Percentiles rank a stretch among this genome's conserved stretches.
phyloP scores from a whole-genome alignment of 2,888 invertebrate genomes.

The Rhagophthalmus giganteus region DNA sequence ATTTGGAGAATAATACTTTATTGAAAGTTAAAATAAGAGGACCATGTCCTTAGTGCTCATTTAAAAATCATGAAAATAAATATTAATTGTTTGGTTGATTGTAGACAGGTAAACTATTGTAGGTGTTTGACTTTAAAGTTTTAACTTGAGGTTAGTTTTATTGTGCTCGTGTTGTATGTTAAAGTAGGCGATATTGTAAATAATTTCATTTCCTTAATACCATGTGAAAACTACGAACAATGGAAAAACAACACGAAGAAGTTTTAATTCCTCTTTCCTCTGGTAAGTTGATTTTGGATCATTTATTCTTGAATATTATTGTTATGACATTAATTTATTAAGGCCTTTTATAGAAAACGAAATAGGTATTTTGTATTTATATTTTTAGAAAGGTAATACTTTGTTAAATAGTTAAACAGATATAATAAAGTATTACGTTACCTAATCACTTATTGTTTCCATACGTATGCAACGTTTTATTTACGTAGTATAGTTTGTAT shows the following conservation, averaged over 20 bases:
- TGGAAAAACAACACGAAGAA: conserved; percentile 47
- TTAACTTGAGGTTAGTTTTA: conserved; percentile 19
- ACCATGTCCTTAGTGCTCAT: conserved; percentile 7
- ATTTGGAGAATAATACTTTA: not conserved
- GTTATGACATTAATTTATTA: too few species aligned
- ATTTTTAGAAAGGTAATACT: too few species aligned
- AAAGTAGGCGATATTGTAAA: conserved; percentile 13
- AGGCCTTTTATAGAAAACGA: too few species aligned
- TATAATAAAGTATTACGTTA: too few species aligned
- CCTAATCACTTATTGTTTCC: too few species aligned
- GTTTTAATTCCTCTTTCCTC: conserved; percentile 49
- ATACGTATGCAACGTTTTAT: too few species aligned
- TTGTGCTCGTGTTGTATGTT: conserved; percentile 19
- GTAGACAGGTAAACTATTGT: conserved; percentile 23
- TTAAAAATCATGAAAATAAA: conserved; percentile 8
- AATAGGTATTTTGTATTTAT: too few species aligned
- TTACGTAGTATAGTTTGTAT: too few species aligned
- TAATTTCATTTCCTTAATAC: conserved; percentile 10
- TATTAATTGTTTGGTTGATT: conserved; percentile 11
- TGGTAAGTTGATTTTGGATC: conserved; percentile 41
- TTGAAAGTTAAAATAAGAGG: not conserved
- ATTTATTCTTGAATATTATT: not conserved
- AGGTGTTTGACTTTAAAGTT: conserved; percentile 30
- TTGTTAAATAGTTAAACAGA: too few species aligned
- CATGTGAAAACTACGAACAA: conserved; percentile 25